A percentile compares a stretch with the other conserved stretches of the same genome.
phyloP scores from a whole-genome alignment of 2,113 vertebrate genomes.

The Elgaria multicarinata region DNA sequence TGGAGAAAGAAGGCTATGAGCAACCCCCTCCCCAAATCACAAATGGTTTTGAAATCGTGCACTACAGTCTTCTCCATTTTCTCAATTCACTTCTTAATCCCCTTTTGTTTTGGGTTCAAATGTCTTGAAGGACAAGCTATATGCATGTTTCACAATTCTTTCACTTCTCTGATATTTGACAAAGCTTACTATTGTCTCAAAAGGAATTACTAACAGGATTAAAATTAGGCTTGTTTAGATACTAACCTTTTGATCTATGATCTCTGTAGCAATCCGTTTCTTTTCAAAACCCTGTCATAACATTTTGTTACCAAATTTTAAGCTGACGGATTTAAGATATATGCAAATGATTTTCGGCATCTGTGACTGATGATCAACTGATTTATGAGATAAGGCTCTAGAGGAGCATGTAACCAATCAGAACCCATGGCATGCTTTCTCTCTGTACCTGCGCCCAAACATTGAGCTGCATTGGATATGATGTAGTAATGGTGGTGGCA shows the following conservation, averaged over 20 bases:
- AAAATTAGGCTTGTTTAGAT: neutral
- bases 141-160: neutral
- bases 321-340: neutral
- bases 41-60: too few relatives aligned
- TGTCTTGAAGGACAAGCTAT: neutral
- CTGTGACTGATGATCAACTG: neutral
- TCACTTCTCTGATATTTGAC: neutral
- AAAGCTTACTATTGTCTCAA: neutral
- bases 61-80: too few relatives aligned
- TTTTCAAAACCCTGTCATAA: neutral
- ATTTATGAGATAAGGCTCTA: neutral
- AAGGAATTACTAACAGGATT: neutral
- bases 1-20: too few relatives aligned
- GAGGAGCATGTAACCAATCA: neutral
- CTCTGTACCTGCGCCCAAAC: too few relatives aligned
- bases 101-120: neutral
- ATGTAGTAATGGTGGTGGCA: neutral
- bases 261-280: neutral
- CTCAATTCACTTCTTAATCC: neutral
- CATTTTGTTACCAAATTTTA: neutral
- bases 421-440: neutral
- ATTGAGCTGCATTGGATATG: neutral
- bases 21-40: too few relatives aligned
- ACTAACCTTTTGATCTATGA: neutral
- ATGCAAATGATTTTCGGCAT: neutral